These are phyloP conservation scores for Helicoverpa zea DNA, from an alignment of 1,140 invertebrate genomes.

Conservation along the genomic window DNA sequence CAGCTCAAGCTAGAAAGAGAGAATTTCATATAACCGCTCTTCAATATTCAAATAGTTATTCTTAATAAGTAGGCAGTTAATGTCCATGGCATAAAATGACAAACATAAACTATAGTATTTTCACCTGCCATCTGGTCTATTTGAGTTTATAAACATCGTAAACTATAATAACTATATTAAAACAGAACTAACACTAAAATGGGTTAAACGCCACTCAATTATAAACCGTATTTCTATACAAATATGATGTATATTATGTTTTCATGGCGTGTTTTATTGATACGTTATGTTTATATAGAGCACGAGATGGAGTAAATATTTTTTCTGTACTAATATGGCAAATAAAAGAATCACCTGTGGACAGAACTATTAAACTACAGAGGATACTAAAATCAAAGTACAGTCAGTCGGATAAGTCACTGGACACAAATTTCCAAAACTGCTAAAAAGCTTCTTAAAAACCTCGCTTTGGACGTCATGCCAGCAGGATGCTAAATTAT, in stretches of 20 bases:
- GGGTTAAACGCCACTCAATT: not conserved
- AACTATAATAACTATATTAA: slow-evolving; percentile 34
- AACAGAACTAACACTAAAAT: slow-evolving; percentile 16
- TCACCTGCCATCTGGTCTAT: slow-evolving; percentile 25
- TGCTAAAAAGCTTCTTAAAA: too few species aligned
- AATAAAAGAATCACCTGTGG: slow-evolving; percentile 20
- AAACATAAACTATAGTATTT: not conserved
- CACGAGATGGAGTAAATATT: slow-evolving; percentile 4
- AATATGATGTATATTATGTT: not conserved
- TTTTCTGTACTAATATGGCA: not conserved
- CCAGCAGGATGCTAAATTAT: too few species aligned
- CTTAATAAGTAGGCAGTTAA: too few species aligned
- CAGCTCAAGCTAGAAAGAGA: too few species aligned
- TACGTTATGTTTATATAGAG: not conserved
- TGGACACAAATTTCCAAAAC: too few species aligned
- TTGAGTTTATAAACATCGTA: slow-evolving; percentile 31
- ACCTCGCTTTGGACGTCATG: too few species aligned
- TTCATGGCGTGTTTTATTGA: not conserved
- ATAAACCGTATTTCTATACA: not conserved
- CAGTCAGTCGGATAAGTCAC: too few species aligned
- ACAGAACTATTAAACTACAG: not conserved
- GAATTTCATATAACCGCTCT: too few species aligned
- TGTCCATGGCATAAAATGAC: not conserved
- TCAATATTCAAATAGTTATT: too few species aligned
- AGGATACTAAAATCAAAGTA: not conserved